phyloP scores from a whole-genome alignment of 2,113 vertebrate genomes.

The Sialia sialis region DNA sequence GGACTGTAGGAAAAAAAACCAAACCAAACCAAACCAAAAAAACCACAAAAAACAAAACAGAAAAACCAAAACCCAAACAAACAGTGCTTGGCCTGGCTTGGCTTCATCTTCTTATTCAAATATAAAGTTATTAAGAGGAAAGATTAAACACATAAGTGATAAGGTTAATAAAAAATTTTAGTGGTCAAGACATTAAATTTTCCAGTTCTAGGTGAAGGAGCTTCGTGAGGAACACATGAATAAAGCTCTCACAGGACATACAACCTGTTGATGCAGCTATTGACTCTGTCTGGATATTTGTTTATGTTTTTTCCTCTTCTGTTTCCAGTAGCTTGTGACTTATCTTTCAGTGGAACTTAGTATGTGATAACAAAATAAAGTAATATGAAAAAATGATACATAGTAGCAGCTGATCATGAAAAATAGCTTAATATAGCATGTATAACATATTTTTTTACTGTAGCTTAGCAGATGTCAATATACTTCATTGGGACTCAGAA shows the following conservation, averaged over 20 bases:
- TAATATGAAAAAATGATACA: not conserved
- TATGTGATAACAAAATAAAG: not conserved
- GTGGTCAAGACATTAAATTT: not conserved
- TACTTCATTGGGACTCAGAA: not conserved
- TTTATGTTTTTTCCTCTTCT: not conserved
- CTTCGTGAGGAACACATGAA: not conserved
- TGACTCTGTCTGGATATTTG: not conserved
- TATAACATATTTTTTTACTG: not conserved
- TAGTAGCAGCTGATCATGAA: not conserved
- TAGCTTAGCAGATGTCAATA: not conserved
- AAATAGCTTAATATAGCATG: not conserved
- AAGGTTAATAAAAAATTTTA: not conserved
- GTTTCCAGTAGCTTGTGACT: not conserved
- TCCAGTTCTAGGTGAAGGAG: not conserved
- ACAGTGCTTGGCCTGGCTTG: not conserved
- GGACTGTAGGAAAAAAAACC: not conserved
- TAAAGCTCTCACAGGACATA: not conserved
- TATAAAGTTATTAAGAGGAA: not conserved
- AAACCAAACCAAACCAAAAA: not conserved
- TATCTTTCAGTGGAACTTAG: not conserved
- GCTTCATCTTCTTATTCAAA: not conserved
- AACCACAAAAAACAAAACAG: too few relatives aligned
- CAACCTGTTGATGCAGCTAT: not conserved
- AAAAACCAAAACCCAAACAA: too few relatives aligned
- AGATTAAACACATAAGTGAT: not conserved